Base-by-base conservation (phyloP, 2,797 vertebrate species). In the Pseudochromis fuscus region DNA sequence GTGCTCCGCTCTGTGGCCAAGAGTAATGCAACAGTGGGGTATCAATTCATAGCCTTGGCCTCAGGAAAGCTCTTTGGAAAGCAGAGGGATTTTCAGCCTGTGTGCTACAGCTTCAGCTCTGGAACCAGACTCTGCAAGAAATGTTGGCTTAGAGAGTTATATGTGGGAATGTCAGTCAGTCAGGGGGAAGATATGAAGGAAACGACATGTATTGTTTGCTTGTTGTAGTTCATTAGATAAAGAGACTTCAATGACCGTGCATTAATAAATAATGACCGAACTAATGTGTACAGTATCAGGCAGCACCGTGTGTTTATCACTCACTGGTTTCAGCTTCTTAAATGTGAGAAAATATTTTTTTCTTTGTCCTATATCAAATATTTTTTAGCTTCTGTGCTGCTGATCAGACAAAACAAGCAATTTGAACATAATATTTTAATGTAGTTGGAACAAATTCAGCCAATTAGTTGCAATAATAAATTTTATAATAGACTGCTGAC, bases 21-120 rank as follows among this genome's bases (percentile, higher is more conserved):
- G 85, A 88, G 89, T 87, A 91, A 88, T 89, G 88, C 84, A 88
- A 87, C 88, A 87, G 89, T 89, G 82, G 89, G 88, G 67, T 91
- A 89, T 91, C 90, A 90, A 88, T 92, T 92, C 88, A 86, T 73
- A 87, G 88, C 83, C 72, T 48, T 83, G 89, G 89, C 87, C 91
- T 88, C 85, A 80, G 88, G 85, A 91, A 88, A 90, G 86, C 82
- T 90, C 86, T 89, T 84, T 86, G 80, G 86, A 89, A 90, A 89
- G 88, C 87, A 85, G 77, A 81, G 85, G 90, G 87, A 88, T 86
- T 92, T 88, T 84, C 78, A 79, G 70, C 51, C 79, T 78, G 76
- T 83, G 77, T 84, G 85, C 77, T 79, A 68, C 46, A 72, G 70
- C 80, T 83, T 75, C 68, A 61, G 49, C 83, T 82, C 75, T 37